These are phyloP conservation scores for Pterophyllum scalare DNA, from an alignment of 2,113 vertebrate species.

Conservation along the genomic window DNA sequence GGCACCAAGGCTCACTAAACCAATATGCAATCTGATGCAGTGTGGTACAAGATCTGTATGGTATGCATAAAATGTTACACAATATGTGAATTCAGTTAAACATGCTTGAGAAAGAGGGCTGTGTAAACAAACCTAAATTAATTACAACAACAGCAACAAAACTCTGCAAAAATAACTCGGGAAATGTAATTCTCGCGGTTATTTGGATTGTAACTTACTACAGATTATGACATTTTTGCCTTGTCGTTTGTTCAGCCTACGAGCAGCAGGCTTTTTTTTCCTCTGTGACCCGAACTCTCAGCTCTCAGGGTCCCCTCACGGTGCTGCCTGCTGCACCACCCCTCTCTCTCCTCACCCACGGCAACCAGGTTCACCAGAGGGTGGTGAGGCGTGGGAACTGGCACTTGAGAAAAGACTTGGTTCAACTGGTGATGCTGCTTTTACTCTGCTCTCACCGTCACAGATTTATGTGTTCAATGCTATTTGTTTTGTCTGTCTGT, in stretches of 20 bases:
- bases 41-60: background rate
- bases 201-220: background rate
- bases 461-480: background rate
- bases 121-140: constrained; percentile 36
- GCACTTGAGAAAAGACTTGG: constrained; percentile 3
- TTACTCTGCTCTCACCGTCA: background rate
- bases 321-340: background rate
- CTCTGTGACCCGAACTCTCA: constrained; percentile 1
- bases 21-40: constrained; percentile 2
- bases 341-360: background rate
- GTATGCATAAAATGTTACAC: background rate
- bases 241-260: background rate
- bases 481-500: constrained; percentile 1
- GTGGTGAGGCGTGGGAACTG: background rate
- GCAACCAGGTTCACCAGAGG: background rate
- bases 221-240: constrained; percentile 3
- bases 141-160: constrained; percentile 9
- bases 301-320: background rate
- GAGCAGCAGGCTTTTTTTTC: background rate
- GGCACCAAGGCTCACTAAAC: background rate
- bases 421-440: background rate
- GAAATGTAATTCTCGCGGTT: constrained; percentile 12
- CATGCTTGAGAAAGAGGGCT: background rate
- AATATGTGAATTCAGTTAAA: background rate
- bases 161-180: background rate